phyloP scores from a whole-genome alignment of 2,113 vertebrate species.

The Leiothrix lutea region DNA sequence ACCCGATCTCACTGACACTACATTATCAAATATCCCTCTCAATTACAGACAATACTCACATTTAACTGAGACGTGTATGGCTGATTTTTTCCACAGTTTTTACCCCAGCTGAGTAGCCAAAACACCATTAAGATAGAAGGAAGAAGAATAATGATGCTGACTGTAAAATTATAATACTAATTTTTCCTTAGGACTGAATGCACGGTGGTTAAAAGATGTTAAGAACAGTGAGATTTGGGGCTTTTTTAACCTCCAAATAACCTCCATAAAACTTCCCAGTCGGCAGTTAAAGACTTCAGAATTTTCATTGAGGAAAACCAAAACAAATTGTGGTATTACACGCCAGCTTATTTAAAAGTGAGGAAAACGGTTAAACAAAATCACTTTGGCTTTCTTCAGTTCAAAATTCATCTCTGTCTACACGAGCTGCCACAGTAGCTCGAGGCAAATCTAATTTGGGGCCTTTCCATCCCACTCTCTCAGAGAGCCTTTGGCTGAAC shows the following conservation, averaged over 20 bases:
- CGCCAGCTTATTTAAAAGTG: not conserved
- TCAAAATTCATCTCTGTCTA: conserved; percentile 14
- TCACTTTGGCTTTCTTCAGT: conserved; percentile 2
- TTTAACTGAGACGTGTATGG: not conserved
- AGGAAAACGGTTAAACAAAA: conserved; percentile 17
- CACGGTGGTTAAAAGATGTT: not conserved
- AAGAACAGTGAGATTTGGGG: not conserved
- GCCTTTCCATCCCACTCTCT: conserved; percentile 20
- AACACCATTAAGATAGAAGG: not conserved
- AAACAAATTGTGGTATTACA: conserved; percentile 13
- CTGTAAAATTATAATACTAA: not conserved
- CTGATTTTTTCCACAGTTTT: not conserved
- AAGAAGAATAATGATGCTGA: not conserved
- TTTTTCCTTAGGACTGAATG: not conserved
- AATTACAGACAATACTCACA: not conserved
- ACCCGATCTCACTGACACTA: no score
- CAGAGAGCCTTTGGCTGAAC: conserved; percentile 12
- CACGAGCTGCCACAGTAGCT: not conserved
- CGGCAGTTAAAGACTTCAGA: not conserved
- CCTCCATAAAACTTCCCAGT: not conserved
- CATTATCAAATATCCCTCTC: not conserved
- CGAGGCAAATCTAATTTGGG: conserved; percentile 18
- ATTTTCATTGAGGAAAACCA: conserved; percentile 31
- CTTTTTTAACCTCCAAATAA: conserved; percentile 11
- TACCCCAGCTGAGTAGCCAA: not conserved